These are phyloP conservation scores for Xenopus tropicalis DNA, from an alignment of 2,113 vertebrate species.

Conservation along the genomic window DNA sequence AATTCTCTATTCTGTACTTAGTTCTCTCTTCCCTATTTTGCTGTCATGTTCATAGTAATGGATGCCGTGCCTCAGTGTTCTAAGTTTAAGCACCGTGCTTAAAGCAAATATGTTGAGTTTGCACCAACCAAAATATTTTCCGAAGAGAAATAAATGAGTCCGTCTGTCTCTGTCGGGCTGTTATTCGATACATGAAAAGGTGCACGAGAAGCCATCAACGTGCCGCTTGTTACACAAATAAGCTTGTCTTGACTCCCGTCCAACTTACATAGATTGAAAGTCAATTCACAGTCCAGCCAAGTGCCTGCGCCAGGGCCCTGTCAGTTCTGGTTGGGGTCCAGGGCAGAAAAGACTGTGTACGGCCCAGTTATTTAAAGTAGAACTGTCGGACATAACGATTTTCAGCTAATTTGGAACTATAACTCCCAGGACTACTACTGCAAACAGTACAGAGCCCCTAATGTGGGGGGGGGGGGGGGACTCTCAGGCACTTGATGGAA, in stretches of 20 bases:
- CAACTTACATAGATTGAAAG: constrained; percentile 2
- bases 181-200: constrained; percentile 16
- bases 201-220: neutral
- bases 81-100: neutral
- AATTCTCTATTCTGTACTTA: too few species aligned
- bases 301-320: neutral
- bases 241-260: constrained; percentile 15
- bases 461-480: too few species aligned
- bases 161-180: constrained; percentile 4
- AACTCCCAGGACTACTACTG: too few species aligned
- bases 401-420: too few species aligned
- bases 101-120: neutral
- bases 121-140: constrained; percentile 16
- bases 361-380: too few species aligned
- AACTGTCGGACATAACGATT: too few species aligned
- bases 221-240: constrained; percentile 1
- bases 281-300: neutral
- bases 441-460: too few species aligned
- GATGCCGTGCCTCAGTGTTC: neutral
- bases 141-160: neutral
- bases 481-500: too few species aligned
- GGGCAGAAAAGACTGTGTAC: neutral
- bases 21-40: neutral
- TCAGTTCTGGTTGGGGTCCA: neutral
- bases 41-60: neutral